Conservation (phyloP, 2,113 vertebrate genomes). For the Hypanus sabinus region DNA sequence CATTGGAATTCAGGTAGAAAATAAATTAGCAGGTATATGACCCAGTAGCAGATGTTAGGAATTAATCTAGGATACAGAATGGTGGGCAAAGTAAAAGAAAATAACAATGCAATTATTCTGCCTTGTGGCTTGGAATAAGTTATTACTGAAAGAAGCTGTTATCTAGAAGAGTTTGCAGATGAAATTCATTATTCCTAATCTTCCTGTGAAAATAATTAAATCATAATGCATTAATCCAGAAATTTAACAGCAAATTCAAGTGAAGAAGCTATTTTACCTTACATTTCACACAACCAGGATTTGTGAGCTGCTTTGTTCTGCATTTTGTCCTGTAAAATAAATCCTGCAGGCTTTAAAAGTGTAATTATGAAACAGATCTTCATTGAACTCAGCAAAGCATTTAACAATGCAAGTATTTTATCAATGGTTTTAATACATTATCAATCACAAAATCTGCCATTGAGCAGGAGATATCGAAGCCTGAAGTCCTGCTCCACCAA, state of each 20-base stretch:
- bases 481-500: too few species aligned
- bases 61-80: neutral
- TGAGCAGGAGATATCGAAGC: too few species aligned
- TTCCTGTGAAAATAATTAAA: neutral
- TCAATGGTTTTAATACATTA: too few species aligned
- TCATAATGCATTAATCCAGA: neutral
- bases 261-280: neutral
- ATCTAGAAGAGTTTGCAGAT: neutral
- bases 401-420: too few species aligned
- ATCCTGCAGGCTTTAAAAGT: too few species aligned
- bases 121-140: conserved; percentile 10
- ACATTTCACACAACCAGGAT: too few species aligned
- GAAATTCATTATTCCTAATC: neutral
- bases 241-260: too few species aligned
- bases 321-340: too few species aligned
- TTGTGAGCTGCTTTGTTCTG: too few species aligned
- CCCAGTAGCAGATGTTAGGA: neutral
- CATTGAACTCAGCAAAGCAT: too few species aligned
- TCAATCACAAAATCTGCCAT: too few species aligned
- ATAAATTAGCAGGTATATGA: neutral
- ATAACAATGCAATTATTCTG: neutral
- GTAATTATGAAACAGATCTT: too few species aligned
- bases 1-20: neutral
- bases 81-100: neutral
- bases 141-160: conserved; percentile 5